Base-by-base conservation (phyloP, 2,888 invertebrate species). In the Therioaphis trifolii region DNA sequence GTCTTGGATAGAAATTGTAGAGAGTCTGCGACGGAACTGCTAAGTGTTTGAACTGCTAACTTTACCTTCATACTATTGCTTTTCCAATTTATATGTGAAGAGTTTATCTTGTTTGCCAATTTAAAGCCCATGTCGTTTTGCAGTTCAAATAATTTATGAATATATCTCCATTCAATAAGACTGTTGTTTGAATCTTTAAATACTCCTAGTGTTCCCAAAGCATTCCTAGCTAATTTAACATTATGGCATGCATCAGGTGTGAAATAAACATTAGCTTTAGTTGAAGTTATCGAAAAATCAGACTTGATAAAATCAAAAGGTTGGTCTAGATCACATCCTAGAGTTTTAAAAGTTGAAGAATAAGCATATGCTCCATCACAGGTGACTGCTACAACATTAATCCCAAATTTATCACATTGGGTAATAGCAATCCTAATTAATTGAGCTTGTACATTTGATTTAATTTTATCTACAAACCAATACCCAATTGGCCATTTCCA, bases 211-310 rank as follows among this genome's bases (percentile, higher is more conserved):
- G 2, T 49, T 29, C 27, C n/a, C n/a, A n/a, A n/a, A n/a, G n/a
- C n/a, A n/a, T 72, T 72, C 52, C 72, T 72, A 29, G 52, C 71
- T 18, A 72, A 49, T 5, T 72, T 72, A 14, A 72, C 27, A 52
- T 72, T 72, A n/a, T 49, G 49, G 2, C 52, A 72, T 1, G 49
- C 71, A 52, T 72, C 71, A 2, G 71, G 71, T 18, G 49, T 72
- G 11, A 49, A 72, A 49, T 72, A 27, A 15, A 49, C 49, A 18
- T 40, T 69, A 43, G 21, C 12, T n/a, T 14, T 1, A 24, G 12
- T 21, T 43, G 21, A 21, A 43, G 12, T 12, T 43, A 43, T 24
- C n/a, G 21, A 43, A 21, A 69, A 69, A 69, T 43, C 11, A 21
- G n/a, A 69, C 21, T 69, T 43, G 5, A 69, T 43, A 4, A 2